Conservation (phyloP, 2,797 vertebrate genomes). For the Chelidonichthys spinosus region DNA sequence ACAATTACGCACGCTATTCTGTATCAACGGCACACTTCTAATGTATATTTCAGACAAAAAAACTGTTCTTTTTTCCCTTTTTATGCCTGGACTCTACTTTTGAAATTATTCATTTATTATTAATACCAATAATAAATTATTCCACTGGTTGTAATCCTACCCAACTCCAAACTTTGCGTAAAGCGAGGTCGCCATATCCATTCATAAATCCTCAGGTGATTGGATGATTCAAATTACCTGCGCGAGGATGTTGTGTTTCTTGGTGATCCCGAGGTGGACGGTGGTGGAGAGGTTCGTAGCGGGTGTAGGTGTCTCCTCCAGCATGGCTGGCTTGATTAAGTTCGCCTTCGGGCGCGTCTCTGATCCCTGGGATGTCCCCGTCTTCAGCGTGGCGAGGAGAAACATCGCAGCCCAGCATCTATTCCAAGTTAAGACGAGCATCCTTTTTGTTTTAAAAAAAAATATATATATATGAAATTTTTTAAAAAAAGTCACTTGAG, state of each 20-base stretch:
- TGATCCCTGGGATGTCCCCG: slow-evolving; percentile 87
- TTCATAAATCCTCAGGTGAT: neutral
- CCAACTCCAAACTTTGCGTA: slow-evolving; percentile 15
- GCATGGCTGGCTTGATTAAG: slow-evolving; percentile 92
- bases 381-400: slow-evolving; percentile 88
- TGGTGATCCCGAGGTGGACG: slow-evolving; percentile 83
- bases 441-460: slow-evolving; percentile 75
- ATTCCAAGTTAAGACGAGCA: slow-evolving; percentile 87
- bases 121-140: neutral
- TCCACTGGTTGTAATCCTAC: neutral
- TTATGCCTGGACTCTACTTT: neutral
- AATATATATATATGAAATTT: slow-evolving; percentile 2
- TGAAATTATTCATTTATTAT: neutral
- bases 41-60: neutral
- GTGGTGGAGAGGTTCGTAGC: slow-evolving; percentile 85
- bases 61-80: fast-evolving
- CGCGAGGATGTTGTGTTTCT: slow-evolving; percentile 89
- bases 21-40: neutral
- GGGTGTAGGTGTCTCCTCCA: slow-evolving; percentile 87
- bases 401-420: slow-evolving; percentile 89
- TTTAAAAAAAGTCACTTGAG: neutral
- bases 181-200: neutral
- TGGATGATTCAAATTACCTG: slow-evolving; percentile 81
- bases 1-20: slow-evolving; percentile 33
- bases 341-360: slow-evolving; percentile 91